A percentile compares a stretch with the other conserved stretches of the same genome.
Conservation (phyloP, 2,888 invertebrate species). For the Leistus spinibarbis region DNA sequence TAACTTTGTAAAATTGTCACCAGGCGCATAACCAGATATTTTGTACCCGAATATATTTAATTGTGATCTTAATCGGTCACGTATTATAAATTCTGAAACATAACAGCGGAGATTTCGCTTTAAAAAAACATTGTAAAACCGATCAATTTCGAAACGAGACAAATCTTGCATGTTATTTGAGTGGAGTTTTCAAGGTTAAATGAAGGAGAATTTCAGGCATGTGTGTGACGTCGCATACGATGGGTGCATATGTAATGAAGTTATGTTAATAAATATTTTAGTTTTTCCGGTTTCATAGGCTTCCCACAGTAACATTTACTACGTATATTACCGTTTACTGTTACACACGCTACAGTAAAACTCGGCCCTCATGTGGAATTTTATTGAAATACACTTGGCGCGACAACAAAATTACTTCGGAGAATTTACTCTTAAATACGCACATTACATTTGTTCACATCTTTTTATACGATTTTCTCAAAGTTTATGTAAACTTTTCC, state of each 20-base stretch:
- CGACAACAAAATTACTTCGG: too few species aligned
- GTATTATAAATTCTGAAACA: too few species aligned
- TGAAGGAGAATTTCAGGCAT: neutral
- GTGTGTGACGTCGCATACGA: neutral
- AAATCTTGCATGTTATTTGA: neutral
- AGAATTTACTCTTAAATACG: too few species aligned
- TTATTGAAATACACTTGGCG: too few species aligned
- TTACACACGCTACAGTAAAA: neutral
- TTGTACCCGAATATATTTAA: too few species aligned
- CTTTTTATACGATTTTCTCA: too few species aligned
- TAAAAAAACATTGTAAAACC: neutral
- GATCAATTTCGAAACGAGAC: neutral
- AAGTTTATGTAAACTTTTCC: too few species aligned
- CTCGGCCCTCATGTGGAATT: too few species aligned
- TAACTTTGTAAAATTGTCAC: too few species aligned
- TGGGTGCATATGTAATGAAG: neutral
- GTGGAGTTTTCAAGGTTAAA: neutral
- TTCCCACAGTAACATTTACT: neutral
- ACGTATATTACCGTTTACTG: neutral
- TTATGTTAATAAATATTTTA: neutral
- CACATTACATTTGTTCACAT: too few species aligned
- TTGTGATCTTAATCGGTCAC: neutral
- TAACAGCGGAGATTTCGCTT: too few species aligned
- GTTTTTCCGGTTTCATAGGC: neutral
- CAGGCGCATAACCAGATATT: too few species aligned